These are phyloP conservation scores for Apostichopus leukothele DNA, from an alignment of 53 echinoderm and acorn worm species.

Conservation along the genomic window DNA sequence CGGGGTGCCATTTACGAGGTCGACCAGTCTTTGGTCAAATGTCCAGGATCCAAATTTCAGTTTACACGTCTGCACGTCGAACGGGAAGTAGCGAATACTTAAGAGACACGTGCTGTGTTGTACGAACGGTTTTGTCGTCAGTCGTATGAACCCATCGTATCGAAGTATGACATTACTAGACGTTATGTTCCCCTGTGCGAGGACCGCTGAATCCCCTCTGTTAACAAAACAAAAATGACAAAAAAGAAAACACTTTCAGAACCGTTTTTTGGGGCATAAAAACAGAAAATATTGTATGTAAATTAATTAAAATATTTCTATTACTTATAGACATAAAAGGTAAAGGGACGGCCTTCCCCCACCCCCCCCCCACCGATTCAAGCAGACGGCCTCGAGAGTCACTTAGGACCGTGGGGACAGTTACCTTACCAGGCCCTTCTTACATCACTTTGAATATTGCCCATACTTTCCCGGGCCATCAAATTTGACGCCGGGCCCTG, in stretches of 20 bases:
- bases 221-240: neutral
- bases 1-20: constrained; percentile 70
- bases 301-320: too few species aligned
- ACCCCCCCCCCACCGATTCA: too few species aligned
- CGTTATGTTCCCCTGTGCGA: constrained; percentile 67
- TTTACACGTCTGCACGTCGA: constrained; percentile 78
- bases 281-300: too few species aligned
- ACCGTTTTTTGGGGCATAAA: too few species aligned
- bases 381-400: too few species aligned
- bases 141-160: constrained; percentile 65
- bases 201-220: constrained; percentile 75
- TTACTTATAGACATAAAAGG: too few species aligned
- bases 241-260: neutral
- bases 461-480: too few species aligned
- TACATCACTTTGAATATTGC: too few species aligned
- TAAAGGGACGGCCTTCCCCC: too few species aligned
- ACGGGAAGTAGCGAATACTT: constrained; percentile 82
- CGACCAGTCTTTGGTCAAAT: constrained; percentile 65
- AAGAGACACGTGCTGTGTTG: constrained; percentile 89
- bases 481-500: too few species aligned
- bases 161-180: constrained; percentile 72
- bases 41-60: constrained; percentile 97
- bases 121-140: constrained; percentile 85
- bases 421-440: too few species aligned
- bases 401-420: too few species aligned